phyloP scores from a whole-genome alignment of 2,797 vertebrate genomes.

The Brotula barbata region DNA sequence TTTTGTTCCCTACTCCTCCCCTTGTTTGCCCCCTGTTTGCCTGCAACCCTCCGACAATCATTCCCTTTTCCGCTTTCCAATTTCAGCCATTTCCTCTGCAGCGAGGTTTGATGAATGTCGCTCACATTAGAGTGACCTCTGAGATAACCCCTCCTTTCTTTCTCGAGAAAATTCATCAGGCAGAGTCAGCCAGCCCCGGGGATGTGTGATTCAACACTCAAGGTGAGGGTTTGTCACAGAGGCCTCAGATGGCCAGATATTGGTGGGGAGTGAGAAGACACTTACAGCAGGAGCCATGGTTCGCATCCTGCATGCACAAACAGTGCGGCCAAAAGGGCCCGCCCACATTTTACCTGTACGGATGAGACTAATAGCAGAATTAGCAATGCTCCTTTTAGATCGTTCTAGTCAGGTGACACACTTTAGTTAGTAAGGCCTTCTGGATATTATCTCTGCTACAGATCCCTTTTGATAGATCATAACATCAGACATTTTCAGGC shows the following conservation, averaged over 20 bases:
- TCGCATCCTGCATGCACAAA: neutral
- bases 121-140: conserved; percentile 78
- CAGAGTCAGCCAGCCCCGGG: conserved; percentile 69
- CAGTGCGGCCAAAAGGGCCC: neutral
- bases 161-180: conserved; percentile 79
- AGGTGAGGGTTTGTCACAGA: conserved; percentile 83
- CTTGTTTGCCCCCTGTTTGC: conserved; percentile 38
- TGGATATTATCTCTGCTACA: too few relatives aligned
- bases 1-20: conserved; percentile 52
- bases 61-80: conserved; percentile 75
- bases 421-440: too few relatives aligned
- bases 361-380: too few relatives aligned
- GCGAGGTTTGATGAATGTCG: conserved; percentile 80
- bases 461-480: too few relatives aligned
- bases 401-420: too few relatives aligned
- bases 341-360: too few relatives aligned
- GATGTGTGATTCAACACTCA: conserved; percentile 80
- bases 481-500: too few relatives aligned
- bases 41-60: conserved; percentile 66
- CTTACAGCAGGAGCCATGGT: neutral
- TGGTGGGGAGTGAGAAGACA: conserved; percentile 49
- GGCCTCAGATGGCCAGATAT: conserved; percentile 70
- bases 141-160: conserved; percentile 79
- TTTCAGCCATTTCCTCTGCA: conserved; percentile 74
- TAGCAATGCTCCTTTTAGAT: too few relatives aligned